phyloP scores from a whole-genome alignment of 1,140 invertebrate genomes.

The Temnothorax longispinosus region DNA sequence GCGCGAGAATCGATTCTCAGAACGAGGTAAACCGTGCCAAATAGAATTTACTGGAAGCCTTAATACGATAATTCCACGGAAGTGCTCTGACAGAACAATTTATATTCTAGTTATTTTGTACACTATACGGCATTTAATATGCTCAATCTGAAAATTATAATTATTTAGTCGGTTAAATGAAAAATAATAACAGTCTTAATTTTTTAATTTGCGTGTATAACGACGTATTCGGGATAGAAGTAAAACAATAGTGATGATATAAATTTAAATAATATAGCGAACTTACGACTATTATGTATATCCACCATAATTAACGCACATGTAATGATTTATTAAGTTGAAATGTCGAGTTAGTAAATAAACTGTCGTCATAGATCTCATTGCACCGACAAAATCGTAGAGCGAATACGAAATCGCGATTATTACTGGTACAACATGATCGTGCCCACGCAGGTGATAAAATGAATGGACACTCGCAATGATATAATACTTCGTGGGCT shows the following conservation, averaged over 20 bases:
- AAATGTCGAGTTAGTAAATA: slow-evolving; percentile 1
- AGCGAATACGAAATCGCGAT: slow-evolving; percentile 12
- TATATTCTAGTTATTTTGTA: background rate
- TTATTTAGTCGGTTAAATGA: background rate
- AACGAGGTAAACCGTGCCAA: background rate
- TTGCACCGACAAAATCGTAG: background rate
- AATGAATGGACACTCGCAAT: slow-evolving; percentile 46
- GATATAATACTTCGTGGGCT: background rate
- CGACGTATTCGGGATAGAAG: background rate
- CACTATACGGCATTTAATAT: background rate
- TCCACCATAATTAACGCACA: background rate
- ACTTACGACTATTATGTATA: too few relatives aligned
- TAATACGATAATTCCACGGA: slow-evolving; percentile 16
- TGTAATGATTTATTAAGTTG: background rate
- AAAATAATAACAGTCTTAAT: background rate
- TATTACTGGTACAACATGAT: slow-evolving; percentile 34
- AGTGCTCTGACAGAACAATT: background rate
- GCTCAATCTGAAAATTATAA: background rate
- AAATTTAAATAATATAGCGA: background rate
- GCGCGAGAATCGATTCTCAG: slow-evolving; percentile 12
- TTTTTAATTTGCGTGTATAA: background rate
- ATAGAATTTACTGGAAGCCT: slow-evolving; percentile 16
- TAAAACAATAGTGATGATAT: background rate
- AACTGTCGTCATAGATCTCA: background rate
- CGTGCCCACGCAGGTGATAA: slow-evolving; percentile 53